Evolutionary conservation across 2,888 invertebrate genomes (phyloP).

Genomic region (Chrysolina americana): DNA sequence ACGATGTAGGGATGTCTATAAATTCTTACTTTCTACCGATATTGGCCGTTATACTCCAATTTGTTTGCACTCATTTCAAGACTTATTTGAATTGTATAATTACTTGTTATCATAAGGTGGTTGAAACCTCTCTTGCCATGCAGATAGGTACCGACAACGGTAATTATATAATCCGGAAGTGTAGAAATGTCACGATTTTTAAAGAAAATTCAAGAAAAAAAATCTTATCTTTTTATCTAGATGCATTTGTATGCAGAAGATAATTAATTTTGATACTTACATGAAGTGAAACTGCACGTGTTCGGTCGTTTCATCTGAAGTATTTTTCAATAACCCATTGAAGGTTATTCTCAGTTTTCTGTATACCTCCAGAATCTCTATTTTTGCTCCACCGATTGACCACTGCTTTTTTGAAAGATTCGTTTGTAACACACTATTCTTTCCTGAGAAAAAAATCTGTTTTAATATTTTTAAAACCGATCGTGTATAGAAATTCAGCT

Average conservation of each 20-base stretch:
- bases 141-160: no score
- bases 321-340: constrained; percentile 77
- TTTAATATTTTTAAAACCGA: neutral
- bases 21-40: no score
- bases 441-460: constrained; percentile 31
- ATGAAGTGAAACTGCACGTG: constrained; percentile 75
- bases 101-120: no score
- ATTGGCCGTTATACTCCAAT: no score
- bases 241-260: neutral
- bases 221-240: no score
- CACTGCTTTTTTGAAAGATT: constrained; percentile 69
- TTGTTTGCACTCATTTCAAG: no score
- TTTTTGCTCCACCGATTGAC: constrained; percentile 74
- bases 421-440: constrained; percentile 30
- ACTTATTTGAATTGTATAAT: no score
- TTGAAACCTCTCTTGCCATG: no score
- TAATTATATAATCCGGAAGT: no score
- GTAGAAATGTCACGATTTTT: no score
- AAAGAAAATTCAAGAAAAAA: no score
- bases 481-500: neutral
- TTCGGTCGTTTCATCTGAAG: constrained; percentile 65
- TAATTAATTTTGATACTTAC: constrained; percentile 68
- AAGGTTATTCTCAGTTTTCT: constrained; percentile 76
- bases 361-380: constrained; percentile 77
- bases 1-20: no score